Evolutionary conservation across 2,888 invertebrate genomes (phyloP).

Genomic region (Octodonta nipae): DNA sequence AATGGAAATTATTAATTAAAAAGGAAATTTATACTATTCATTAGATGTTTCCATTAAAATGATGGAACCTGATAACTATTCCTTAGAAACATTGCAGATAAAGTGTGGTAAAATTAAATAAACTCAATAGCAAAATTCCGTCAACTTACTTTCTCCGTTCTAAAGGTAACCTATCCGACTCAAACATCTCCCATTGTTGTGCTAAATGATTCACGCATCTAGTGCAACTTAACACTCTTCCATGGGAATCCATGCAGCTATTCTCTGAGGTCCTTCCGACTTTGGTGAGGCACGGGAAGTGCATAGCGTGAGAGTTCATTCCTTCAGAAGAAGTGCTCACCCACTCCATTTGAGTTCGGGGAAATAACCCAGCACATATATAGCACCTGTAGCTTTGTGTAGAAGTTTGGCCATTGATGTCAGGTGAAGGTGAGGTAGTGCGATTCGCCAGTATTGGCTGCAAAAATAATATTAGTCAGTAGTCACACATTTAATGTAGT

Average conservation of each 20-base stretch:
- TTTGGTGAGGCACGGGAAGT: slow-evolving; percentile 75
- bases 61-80: too few species aligned
- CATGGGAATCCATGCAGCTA: slow-evolving; percentile 45
- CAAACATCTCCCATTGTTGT: slow-evolving; percentile 76
- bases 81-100: too few species aligned
- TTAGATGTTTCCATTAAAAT: too few species aligned
- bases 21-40: too few species aligned
- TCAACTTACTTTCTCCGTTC: slow-evolving; percentile 55
- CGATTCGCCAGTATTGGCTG: slow-evolving; percentile 21
- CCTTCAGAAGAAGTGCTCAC: slow-evolving; percentile 73
- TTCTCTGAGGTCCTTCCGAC: slow-evolving; percentile 43
- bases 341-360: slow-evolving; percentile 75
- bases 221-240: slow-evolving; percentile 67
- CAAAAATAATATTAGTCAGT: too few species aligned
- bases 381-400: slow-evolving; percentile 47
- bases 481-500: too few species aligned
- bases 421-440: slow-evolving; percentile 29
- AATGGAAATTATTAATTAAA: too few species aligned
- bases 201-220: slow-evolving; percentile 72
- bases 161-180: slow-evolving; percentile 65
- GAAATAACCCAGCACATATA: slow-evolving; percentile 65
- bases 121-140: neutral
- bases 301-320: slow-evolving; percentile 86
- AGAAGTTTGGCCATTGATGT: slow-evolving; percentile 28
- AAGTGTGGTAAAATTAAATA: too few species aligned